Conservation (phyloP, 2,888 invertebrate genomes). For the Stenchaetothrips biformis region DNA sequence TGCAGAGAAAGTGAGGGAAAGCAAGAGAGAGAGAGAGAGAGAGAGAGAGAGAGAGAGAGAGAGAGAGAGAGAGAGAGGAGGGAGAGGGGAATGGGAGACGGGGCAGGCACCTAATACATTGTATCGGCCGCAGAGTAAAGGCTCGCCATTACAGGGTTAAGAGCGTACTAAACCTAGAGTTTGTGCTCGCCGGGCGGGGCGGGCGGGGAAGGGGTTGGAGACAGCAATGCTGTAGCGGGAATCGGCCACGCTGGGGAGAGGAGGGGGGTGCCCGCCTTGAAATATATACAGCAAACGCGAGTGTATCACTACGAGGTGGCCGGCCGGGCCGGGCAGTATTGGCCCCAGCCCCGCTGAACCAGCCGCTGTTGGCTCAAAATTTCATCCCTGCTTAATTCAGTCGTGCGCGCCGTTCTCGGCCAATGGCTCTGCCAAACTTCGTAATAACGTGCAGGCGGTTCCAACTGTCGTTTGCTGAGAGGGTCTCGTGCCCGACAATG, state of each 20-base stretch:
- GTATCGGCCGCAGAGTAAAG: slow-evolving; percentile 22
- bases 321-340: too few relatives aligned
- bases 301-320: too few relatives aligned
- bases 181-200: neutral
- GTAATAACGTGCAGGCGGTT: too few relatives aligned
- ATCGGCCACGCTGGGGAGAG: neutral
- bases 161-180: slow-evolving; percentile 20
- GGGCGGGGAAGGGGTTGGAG: neutral
- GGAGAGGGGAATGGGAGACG: neutral
- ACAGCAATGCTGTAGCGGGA: neutral
- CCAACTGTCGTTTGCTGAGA: too few relatives aligned
- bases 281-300: neutral
- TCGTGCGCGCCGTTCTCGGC: too few relatives aligned
- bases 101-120: slow-evolving; percentile 17
- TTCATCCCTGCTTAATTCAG: too few relatives aligned
- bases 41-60: slow-evolving; percentile 7
- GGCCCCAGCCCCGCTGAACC: too few relatives aligned
- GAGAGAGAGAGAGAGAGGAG: neutral
- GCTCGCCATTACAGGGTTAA: slow-evolving; percentile 18
- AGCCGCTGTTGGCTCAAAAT: too few relatives aligned
- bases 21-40: neutral
- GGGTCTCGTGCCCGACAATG: too few relatives aligned
- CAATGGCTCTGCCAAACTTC: too few relatives aligned
- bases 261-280: neutral
- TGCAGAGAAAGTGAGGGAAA: neutral